These are phyloP conservation scores for Lepus timidus DNA, from an alignment of 2,113 vertebrate species.

Conservation along the genomic window DNA sequence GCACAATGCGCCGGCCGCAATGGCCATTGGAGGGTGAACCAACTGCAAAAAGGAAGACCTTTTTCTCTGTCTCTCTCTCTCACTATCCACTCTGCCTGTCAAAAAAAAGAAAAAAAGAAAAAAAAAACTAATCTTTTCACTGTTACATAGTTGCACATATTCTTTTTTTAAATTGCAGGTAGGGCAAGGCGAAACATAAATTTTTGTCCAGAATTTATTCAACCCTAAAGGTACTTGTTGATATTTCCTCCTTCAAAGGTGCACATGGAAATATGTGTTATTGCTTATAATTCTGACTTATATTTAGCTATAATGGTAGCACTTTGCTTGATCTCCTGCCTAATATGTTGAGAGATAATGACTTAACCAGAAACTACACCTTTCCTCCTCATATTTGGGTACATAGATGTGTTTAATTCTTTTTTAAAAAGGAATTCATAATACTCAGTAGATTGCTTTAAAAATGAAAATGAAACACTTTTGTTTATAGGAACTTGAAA, in stretches of 20 bases:
- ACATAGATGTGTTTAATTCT: neutral
- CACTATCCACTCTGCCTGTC: too few species aligned
- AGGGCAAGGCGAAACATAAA: neutral
- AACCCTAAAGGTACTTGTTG: neutral
- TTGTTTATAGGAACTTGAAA: neutral
- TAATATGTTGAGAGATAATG: neutral
- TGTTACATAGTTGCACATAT: neutral
- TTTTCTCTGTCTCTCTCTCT: too few species aligned
- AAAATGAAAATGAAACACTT: slow-evolving; percentile 17
- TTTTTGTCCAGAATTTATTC: neutral
- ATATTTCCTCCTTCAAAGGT: neutral
- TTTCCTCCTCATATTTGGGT: neutral
- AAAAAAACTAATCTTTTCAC: neutral
- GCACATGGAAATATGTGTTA: neutral
- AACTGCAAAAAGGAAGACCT: too few species aligned
- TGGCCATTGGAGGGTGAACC: too few species aligned
- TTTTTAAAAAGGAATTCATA: neutral
- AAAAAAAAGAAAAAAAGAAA: too few species aligned
- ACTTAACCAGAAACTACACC: neutral
- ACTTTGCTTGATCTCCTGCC: neutral
- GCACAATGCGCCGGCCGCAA: too few species aligned
- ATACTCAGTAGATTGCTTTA: neutral
- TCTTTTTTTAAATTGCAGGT: neutral
- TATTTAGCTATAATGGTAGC: neutral
- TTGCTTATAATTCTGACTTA: neutral